Conservation (phyloP, 2,113 vertebrate species). For the Bungarus multicinctus region DNA sequence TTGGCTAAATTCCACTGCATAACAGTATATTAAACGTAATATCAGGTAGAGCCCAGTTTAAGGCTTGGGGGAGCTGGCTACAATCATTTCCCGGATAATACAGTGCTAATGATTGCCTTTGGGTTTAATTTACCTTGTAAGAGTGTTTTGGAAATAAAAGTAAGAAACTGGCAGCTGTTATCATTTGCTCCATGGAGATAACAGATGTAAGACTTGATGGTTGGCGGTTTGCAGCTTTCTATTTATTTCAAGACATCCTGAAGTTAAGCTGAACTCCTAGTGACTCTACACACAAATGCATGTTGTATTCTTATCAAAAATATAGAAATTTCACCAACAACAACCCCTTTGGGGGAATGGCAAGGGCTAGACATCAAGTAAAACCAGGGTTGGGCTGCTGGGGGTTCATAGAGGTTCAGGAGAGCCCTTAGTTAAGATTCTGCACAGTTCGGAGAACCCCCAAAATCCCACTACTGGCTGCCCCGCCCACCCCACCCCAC, state of each 20-base stretch:
- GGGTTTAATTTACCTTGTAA: not conserved
- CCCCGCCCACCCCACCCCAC: too few relatives aligned
- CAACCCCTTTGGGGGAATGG: not conserved
- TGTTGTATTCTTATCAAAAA: not conserved
- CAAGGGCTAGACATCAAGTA: not conserved
- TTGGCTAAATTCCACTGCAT: not conserved
- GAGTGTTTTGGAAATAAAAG: not conserved
- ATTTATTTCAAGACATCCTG: not conserved
- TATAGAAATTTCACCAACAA: not conserved
- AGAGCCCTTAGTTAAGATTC: too few relatives aligned
- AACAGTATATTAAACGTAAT: not conserved
- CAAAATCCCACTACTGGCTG: too few relatives aligned
- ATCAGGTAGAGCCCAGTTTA: not conserved
- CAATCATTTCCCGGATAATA: not conserved
- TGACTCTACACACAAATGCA: not conserved
- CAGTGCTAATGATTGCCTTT: not conserved
- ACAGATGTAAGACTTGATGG: not conserved
- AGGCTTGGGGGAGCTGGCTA: not conserved
- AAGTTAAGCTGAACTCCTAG: not conserved
- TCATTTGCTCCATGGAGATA: not conserved
- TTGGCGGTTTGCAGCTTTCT: not conserved
- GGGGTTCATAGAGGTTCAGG: too few relatives aligned
- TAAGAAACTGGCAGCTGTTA: not conserved
- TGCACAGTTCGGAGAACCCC: too few relatives aligned
- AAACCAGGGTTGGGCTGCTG: not conserved